phyloP scores from a whole-genome alignment of 2,888 invertebrate species.

The Agonopterix alstromeriana region DNA sequence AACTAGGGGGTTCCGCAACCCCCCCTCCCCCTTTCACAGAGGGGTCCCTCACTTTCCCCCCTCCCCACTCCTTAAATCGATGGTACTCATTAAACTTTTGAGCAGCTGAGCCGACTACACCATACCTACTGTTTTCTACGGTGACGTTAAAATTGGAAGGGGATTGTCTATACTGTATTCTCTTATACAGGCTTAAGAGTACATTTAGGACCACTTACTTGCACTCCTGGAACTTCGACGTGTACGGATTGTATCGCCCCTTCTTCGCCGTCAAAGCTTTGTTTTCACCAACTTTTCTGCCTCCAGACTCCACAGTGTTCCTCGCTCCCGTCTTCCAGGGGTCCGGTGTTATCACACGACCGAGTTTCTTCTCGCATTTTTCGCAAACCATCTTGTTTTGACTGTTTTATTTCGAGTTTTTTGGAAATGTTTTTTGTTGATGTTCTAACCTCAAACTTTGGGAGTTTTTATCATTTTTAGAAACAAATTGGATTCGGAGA shows the following conservation, averaged over 20 bases:
- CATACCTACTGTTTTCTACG: no score
- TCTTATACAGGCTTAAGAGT: no score
- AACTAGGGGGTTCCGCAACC: no score
- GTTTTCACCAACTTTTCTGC: conserved; percentile 95
- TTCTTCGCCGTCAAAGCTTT: conserved; percentile 92
- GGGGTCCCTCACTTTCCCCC: no score
- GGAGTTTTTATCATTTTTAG: background rate
- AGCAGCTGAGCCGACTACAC: no score
- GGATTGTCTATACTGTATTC: no score
- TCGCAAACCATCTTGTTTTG: conserved; percentile 88
- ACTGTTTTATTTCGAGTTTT: no score
- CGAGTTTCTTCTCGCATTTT: conserved; percentile 93
- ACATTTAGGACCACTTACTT: conserved; percentile 49
- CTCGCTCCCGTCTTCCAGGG: conserved; percentile 96
- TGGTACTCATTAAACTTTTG: no score
- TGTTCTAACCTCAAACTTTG: background rate
- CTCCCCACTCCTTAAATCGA: no score
- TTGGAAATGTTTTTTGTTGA: background rate
- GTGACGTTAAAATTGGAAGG: no score
- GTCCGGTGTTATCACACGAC: conserved; percentile 96
- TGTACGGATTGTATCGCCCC: conserved; percentile 90
- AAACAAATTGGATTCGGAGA: no score
- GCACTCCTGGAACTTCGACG: conserved; percentile 85
- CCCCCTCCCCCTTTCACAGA: no score
- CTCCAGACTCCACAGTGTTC: conserved; percentile 93